These are phyloP conservation scores for Coracopsis vasa DNA, from an alignment of 2,113 vertebrate genomes.

Conservation along the genomic window DNA sequence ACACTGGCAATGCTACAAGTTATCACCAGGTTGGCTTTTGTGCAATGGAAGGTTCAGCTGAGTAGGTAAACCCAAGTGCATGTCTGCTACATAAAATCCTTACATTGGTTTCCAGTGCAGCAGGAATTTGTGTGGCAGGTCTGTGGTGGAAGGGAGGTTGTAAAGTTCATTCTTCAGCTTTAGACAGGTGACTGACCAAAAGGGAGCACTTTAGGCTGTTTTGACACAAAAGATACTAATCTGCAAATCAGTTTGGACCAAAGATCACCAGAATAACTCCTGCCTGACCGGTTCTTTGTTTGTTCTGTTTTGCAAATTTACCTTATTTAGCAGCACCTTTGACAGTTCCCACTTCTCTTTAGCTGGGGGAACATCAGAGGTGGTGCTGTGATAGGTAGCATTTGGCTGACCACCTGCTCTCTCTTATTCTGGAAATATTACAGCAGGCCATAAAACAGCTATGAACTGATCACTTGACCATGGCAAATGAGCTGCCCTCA, in stretches of 20 bases:
- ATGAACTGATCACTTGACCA: neutral
- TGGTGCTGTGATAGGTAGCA: neutral
- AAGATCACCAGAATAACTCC: neutral
- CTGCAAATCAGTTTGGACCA: neutral
- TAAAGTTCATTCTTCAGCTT: neutral
- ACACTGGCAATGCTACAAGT: neutral
- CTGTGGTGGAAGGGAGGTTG: neutral
- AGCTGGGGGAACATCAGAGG: neutral
- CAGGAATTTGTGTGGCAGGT: neutral
- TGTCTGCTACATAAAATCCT: neutral
- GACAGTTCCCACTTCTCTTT: neutral
- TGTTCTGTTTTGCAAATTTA: neutral
- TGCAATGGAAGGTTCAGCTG: neutral
- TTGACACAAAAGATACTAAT: neutral
- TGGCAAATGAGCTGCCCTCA: slow-evolving; percentile 18
- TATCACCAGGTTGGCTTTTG: neutral
- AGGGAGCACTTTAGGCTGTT: neutral
- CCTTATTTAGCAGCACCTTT: neutral
- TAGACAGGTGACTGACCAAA: neutral
- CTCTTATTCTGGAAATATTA: neutral
- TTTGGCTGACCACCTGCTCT: neutral
- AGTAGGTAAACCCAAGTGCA: neutral
- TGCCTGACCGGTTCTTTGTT: neutral
- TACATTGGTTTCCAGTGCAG: neutral
- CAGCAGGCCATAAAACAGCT: neutral